phyloP scores from a whole-genome alignment of 1,140 invertebrate species.

The roundworm (Caenorhabditis elegans) region DNA sequence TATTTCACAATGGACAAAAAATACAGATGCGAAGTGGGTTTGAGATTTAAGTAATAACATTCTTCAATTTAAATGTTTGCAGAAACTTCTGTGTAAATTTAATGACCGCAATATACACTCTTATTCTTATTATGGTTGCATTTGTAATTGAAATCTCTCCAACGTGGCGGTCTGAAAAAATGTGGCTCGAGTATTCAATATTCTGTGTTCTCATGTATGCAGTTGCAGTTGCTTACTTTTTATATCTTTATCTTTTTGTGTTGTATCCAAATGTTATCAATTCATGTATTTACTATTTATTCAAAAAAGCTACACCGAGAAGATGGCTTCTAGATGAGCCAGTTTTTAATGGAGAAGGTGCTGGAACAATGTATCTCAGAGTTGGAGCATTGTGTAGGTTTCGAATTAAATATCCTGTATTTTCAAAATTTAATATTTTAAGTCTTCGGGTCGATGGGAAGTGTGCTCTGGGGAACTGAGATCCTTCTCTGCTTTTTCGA shows the following conservation, averaged over 20 bases:
- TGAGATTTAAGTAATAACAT: neutral
- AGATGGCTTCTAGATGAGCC: neutral
- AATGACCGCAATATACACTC: conserved; percentile 57
- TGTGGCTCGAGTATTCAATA: neutral
- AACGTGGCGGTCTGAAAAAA: conserved; percentile 55
- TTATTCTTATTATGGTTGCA: conserved; percentile 63
- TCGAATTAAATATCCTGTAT: neutral
- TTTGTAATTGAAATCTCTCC: conserved; percentile 62
- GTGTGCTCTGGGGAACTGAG: conserved; percentile 64
- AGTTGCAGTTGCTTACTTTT: neutral
- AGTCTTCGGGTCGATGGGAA: conserved; percentile 64
- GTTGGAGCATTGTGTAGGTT: conserved; percentile 57
- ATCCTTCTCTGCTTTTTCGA: conserved; percentile 63
- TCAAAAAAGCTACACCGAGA: neutral
- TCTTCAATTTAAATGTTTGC: conserved; percentile 30
- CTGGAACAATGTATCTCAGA: conserved; percentile 59
- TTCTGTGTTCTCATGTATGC: neutral
- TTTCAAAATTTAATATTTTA: conserved; percentile 4
- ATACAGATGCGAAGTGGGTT: neutral
- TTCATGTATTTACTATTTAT: neutral
- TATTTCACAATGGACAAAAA: neutral
- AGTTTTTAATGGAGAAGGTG: conserved; percentile 53
- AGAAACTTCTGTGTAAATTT: conserved; percentile 62
- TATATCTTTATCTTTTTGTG: neutral
- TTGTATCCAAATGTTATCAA: neutral